A percentile compares a stretch with the other conserved stretches of the same genome.
These are phyloP conservation scores for Heptranchias perlo DNA, from an alignment of 2,113 vertebrate species.

Conservation along the genomic window DNA sequence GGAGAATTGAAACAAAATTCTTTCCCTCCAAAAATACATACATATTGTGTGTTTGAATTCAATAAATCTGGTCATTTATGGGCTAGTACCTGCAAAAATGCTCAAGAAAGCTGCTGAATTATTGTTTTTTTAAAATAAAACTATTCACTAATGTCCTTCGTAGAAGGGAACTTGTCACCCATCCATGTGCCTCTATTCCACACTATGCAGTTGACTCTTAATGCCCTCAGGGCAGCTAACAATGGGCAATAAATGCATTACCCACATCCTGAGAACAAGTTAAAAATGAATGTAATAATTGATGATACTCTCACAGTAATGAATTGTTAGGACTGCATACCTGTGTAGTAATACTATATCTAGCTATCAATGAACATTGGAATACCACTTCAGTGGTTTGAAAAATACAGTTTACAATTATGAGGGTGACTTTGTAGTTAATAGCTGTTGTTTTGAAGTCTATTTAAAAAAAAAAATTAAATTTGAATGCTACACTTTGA, in stretches of 20 bases:
- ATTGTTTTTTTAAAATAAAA: neutral
- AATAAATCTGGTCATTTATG: neutral
- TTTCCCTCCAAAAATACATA: neutral
- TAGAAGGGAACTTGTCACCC: neutral
- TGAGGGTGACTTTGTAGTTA: neutral
- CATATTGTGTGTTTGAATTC: neutral
- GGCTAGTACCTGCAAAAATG: neutral
- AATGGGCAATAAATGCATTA: neutral
- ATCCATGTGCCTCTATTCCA: neutral
- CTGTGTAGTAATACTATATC: neutral
- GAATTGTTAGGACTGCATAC: too few relatives aligned
- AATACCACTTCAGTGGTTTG: neutral
- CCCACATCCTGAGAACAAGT: neutral
- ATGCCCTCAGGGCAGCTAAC: neutral
- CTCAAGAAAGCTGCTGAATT: neutral
- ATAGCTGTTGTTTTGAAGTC: neutral
- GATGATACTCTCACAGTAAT: neutral
- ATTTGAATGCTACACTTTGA: neutral
- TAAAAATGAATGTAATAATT: neutral
- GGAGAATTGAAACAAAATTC: neutral
- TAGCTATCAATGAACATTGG: neutral
- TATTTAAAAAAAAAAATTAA: neutral
- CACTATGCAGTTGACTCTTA: neutral
- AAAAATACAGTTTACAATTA: neutral
- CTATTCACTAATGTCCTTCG: neutral